Evolutionary conservation across 2,888 invertebrate species (phyloP), one percentile per base, ranked within the genome.

Genomic region (Ectobius pallidus): DNA sequence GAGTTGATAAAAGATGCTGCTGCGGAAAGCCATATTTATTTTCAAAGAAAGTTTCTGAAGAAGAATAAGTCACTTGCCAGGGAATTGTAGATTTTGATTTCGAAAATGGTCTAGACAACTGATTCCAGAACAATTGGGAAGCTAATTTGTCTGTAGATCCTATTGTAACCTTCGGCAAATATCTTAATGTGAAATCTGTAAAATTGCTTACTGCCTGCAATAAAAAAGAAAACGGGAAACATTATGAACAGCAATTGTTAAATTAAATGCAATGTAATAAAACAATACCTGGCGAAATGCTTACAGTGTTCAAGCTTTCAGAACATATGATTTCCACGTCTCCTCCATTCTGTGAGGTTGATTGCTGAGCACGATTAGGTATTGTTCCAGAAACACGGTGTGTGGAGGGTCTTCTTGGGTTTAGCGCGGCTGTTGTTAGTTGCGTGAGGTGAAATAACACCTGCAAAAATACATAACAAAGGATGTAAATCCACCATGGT

Each of bases 271-370:
- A n/a, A n/a, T n/a, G n/a, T n/a, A n/a, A n/a, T n/a, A n/a, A n/a
- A n/a, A n/a, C n/a, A n/a, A n/a, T n/a, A n/a, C n/a, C n/a, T n/a
- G n/a, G n/a, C n/a, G n/a, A 55, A 49, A 52, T 39, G 70, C 72
- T 71, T 27, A 77, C 77, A 80, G 85, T 84, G 65, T 82, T 72
- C 77, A 85, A 85, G 80, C 86, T 86, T 32, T 85, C 84, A 30
- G 79, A 74, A 76, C 84, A 85, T 52, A 84, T 76, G 75, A 68
- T 80, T 79, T 73, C 79, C 77, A 46, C 78, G 76, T 68, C 80
- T 76, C 63, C 81, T 79, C 69, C 78, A 77, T 75, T 80, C 80
- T 65, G 78, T 77, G 27, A 18, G 14, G 65, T 77, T 74, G 52
- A 79, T 73, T 75, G 82, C 83, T 75, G 82, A 81, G 67, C 78